Conservation (phyloP, 2,797 vertebrate genomes). For the Microctenopoma lineatum region DNA sequence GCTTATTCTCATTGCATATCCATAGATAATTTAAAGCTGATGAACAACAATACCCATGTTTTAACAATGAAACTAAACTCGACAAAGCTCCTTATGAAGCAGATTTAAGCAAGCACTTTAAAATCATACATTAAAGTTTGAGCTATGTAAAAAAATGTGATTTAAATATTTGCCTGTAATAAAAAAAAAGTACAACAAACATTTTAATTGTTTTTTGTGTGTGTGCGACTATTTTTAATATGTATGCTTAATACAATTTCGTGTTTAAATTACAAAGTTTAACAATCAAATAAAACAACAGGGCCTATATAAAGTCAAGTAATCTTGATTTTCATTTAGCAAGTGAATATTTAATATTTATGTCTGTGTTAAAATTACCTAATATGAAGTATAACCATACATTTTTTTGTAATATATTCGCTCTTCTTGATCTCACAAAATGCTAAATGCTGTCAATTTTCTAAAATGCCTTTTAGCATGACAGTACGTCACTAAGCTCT, state of each 20-base stretch:
- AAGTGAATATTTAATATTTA: background rate
- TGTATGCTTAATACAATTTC: too few relatives aligned
- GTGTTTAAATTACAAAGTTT: too few relatives aligned
- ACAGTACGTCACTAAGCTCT: background rate
- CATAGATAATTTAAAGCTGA: background rate
- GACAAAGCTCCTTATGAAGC: background rate
- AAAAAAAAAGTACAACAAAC: background rate
- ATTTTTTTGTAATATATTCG: background rate
- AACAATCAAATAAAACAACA: too few relatives aligned
- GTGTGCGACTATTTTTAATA: too few relatives aligned
- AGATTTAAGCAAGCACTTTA: background rate
- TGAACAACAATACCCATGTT: conserved; percentile 4
- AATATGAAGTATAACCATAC: too few relatives aligned
- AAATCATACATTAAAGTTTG: conserved; percentile 3
- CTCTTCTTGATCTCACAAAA: background rate
- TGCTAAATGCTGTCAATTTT: background rate
- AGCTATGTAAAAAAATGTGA: background rate
- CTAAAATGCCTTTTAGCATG: conserved; percentile 4
- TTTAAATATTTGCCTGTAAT: background rate
- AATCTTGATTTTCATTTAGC: background rate
- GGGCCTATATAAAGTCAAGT: background rate
- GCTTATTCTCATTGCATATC: background rate
- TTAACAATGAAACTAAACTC: background rate
- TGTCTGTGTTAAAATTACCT: background rate
- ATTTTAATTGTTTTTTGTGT: too few relatives aligned